phyloP scores from a whole-genome alignment of 1,140 invertebrate genomes.

The silkworm (Bombyx mori) region ASM3026992v2 NC_085114.1:2033001-2033500 shows the following conservation, averaged over 20 bases:
- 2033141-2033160: too few species aligned
- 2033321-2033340: constrained; percentile 96
- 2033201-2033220: constrained; percentile 73
- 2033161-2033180: too few species aligned
- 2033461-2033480: not conserved
- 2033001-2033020: too few species aligned
- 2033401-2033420: constrained; percentile 85
- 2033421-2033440: constrained; percentile 74
- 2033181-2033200: too few species aligned
- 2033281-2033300: constrained; percentile 83
- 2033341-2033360: constrained; percentile 84
- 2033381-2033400: constrained; percentile 94
- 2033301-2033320: constrained; percentile 92
- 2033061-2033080: too few species aligned
- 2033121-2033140: too few species aligned
- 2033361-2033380: constrained; percentile 80
- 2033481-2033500: too few species aligned
- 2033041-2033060: too few species aligned
- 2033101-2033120: too few species aligned
- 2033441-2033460: constrained; percentile 80
- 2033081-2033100: too few species aligned
- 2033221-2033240: constrained; percentile 77
- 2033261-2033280: constrained; percentile 78
- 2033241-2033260: constrained; percentile 82
- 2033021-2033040: too few species aligned